A percentile compares a stretch with the other conserved stretches of the same genome.
phyloP scores from a whole-genome alignment of 2,888 invertebrate species.

The Archaeoteleia sp. region DNA sequence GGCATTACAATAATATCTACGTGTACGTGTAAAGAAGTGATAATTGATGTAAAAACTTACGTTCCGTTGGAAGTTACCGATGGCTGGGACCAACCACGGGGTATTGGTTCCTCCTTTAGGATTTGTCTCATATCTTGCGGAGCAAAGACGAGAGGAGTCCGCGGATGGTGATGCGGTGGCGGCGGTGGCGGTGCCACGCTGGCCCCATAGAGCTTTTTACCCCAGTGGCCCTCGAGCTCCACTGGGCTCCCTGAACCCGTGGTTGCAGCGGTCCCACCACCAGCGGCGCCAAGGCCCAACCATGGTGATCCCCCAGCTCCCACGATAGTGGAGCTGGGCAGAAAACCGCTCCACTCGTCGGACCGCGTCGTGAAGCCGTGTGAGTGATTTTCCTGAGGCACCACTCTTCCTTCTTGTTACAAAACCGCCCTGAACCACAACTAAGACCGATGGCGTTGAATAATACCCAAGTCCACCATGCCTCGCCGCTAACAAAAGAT shows the following conservation, averaged over 20 bases:
- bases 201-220: slow-evolving; percentile 71
- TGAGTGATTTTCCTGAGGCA: slow-evolving; percentile 63
- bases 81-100: slow-evolving; percentile 72
- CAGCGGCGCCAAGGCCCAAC: slow-evolving; percentile 72
- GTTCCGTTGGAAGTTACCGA: slow-evolving; percentile 71
- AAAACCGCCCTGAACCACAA: no score
- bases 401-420: slow-evolving; percentile 64
- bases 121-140: slow-evolving; percentile 74
- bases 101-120: slow-evolving; percentile 73
- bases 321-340: slow-evolving; percentile 75
- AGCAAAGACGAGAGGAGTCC: slow-evolving; percentile 71
- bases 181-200: slow-evolving; percentile 73
- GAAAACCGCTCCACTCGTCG: slow-evolving; percentile 75
- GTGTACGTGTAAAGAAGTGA: not conserved
- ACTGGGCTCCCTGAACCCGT: slow-evolving; percentile 72
- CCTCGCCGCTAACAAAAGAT: no score
- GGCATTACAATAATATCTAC: no score
- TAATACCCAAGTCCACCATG: no score
- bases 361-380: slow-evolving; percentile 74
- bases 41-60: slow-evolving; percentile 60
- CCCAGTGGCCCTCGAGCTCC: slow-evolving; percentile 73
- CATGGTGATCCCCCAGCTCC: slow-evolving; percentile 75
- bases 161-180: slow-evolving; percentile 72
- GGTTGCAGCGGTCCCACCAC: slow-evolving; percentile 69
- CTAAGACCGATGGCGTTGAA: no score